A percentile compares a stretch with the other conserved stretches of the same genome.
Evolutionary conservation across 2,797 vertebrate genomes (phyloP).

Genomic region (Helicolenus hilgendorfi): DNA sequence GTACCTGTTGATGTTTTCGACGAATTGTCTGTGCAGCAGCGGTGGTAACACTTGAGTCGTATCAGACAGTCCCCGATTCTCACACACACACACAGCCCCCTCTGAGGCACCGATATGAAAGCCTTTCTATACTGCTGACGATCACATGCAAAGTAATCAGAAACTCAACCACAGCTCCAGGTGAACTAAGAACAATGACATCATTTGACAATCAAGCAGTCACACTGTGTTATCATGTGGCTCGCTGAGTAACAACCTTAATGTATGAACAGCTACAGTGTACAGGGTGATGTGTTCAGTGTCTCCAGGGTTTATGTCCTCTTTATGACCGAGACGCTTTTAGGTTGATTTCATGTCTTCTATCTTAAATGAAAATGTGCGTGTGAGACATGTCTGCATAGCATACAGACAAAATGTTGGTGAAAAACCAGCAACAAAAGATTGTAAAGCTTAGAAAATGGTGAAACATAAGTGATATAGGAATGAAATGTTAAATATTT

Average conservation of each 20-base stretch:
- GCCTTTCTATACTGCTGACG: constrained; percentile 39
- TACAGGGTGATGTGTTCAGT: background rate
- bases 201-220: constrained; percentile 58
- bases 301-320: background rate
- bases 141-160: constrained; percentile 77
- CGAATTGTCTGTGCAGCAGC: background rate
- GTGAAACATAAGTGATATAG: background rate
- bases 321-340: background rate
- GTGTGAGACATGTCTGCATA: background rate
- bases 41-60: background rate
- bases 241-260: constrained; percentile 11
- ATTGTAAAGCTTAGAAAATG: background rate
- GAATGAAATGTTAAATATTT: background rate
- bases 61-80: background rate
- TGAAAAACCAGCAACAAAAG: background rate
- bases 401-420: background rate
- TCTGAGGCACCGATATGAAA: constrained; percentile 22
- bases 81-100: background rate
- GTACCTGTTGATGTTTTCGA: no score
- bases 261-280: constrained; percentile 5
- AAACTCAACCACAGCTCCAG: constrained; percentile 72
- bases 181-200: constrained; percentile 81
- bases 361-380: background rate
- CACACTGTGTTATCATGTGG: constrained; percentile 72
- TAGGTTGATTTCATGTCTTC: background rate